A percentile compares a stretch with the other conserved stretches of the same genome.
Conservation (phyloP, 2,113 vertebrate genomes). For the zebrafish (Danio rerio) region GRCz12tu NC_133189.1:689501-690000, state of each 20-base stretch:
- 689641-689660: conserved; percentile 54
- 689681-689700: conserved; percentile 74
- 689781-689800: conserved; percentile 34
- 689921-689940: too few species aligned
- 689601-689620: conserved; percentile 33
- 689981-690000: too few species aligned
- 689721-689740: conserved; percentile 78
- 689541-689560: too few species aligned
- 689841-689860: background rate
- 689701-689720: conserved; percentile 71
- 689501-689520: too few species aligned
- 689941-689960: too few species aligned
- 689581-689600: too few species aligned
- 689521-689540: too few species aligned
- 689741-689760: conserved; percentile 82
- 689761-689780: conserved; percentile 74
- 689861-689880: too few species aligned
- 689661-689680: conserved; percentile 76
- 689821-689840: conserved; percentile 74
- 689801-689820: conserved; percentile 61
- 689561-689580: too few species aligned
- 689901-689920: too few species aligned
- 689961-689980: too few species aligned
- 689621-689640: conserved; percentile 43
- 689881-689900: too few species aligned